phyloP scores from a whole-genome alignment of 1,140 invertebrate genomes.

The Drosophila auraria region DNA sequence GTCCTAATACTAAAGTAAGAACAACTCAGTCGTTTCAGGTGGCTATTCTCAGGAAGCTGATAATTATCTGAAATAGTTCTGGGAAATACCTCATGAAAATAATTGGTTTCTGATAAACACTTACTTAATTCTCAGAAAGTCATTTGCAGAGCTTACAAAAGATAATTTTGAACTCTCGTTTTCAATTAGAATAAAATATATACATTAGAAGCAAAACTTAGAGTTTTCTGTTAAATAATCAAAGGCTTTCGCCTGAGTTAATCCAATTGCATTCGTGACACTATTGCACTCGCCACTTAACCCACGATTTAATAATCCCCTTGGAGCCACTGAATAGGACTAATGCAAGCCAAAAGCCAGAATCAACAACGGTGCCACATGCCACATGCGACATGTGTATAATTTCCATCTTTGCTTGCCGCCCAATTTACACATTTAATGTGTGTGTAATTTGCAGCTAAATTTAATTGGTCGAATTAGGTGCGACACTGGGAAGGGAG shows the following conservation, averaged over 20 bases:
- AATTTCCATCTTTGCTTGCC: constrained; percentile 22
- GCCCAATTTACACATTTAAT: constrained; percentile 41
- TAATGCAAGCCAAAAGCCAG: constrained; percentile 9
- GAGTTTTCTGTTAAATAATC: too few species aligned
- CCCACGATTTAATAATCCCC: constrained; percentile 11
- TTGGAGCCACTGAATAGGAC: constrained; percentile 8
- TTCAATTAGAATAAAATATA: too few species aligned
- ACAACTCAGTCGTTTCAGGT: too few species aligned
- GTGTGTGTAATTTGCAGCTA: constrained; percentile 44
- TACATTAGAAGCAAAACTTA: too few species aligned
- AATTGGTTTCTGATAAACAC: too few species aligned
- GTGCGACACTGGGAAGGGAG: constrained; percentile 14
- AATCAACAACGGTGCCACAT: constrained; percentile 1
- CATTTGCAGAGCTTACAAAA: too few species aligned
- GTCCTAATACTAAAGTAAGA: too few species aligned
- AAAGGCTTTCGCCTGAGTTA: neutral
- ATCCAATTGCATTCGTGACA: constrained; percentile 30
- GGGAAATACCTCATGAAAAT: too few species aligned
- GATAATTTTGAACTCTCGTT: too few species aligned
- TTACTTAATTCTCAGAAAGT: too few species aligned
- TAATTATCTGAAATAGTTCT: too few species aligned
- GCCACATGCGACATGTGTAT: constrained; percentile 28
- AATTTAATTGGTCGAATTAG: constrained; percentile 47
- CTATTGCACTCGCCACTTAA: neutral
- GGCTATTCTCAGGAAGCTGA: too few species aligned